Evolutionary conservation across 2,113 vertebrate species (phyloP), one percentile per base, ranked within the genome.

Genomic region (Neopipo cinnamomea): DNA sequence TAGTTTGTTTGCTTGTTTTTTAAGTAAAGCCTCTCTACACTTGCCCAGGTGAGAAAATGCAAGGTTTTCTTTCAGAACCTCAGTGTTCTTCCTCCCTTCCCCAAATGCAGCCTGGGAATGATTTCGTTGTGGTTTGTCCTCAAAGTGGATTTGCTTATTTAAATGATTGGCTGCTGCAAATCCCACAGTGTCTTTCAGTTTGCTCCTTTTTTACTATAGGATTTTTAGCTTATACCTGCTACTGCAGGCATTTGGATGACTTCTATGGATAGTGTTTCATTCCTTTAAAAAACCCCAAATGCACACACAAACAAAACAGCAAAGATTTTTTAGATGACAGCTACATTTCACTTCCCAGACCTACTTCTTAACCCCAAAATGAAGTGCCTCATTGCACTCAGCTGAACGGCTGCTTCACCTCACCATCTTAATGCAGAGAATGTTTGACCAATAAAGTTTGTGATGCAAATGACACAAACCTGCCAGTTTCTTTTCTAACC

Each of bases 221-320:
- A 12, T 2, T 66, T 86, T 74, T 53, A 28, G 15, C n/a, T 81
- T 87, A 4, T 42, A 33, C 20, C 0, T 3, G 39, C 33, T 67
- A 31, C 19, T 63, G 0, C 15, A 19, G 3, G 0, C 4, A 8
- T 3, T 41, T 53, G 20, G 21, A 5, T 66, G 80, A 65, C 28
- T 61, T 85, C 24, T 11, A 10, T 25, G 19, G 52, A 5, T 41
- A 35, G 52, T 5, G 16, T 72, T 74, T 87, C 1, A 18, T 75
- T 71, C 24, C 12, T 56, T 76, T 5, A 12, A 56, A 88, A 82
- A 91, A 31, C 0, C 8, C 0, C 8, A 71, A 35, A 46, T 25
- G n/a, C 37, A 46, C 6, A 42, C 9, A 44, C 16, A 11, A 28
- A n/a, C 47, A 76, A 62, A 91, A 80, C 11, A 50, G 21, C 5